phyloP scores from a whole-genome alignment of 2,797 vertebrate genomes.

The Pteronotus mesoamericanus region DNA sequence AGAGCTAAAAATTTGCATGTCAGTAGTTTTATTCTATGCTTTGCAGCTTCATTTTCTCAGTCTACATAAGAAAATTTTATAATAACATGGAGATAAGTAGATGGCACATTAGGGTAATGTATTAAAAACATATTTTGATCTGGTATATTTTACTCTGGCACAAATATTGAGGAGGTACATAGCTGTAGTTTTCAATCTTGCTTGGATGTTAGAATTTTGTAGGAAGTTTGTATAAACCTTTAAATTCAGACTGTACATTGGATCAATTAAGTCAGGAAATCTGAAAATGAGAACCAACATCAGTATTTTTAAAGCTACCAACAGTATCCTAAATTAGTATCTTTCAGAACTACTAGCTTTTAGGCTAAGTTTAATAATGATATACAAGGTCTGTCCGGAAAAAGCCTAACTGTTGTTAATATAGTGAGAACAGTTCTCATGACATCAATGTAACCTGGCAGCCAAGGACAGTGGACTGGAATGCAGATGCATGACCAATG shows the following conservation, averaged over 20 bases:
- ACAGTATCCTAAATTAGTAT: background rate
- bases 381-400: too few species aligned
- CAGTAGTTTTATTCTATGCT: background rate
- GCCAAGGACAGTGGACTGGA: too few species aligned
- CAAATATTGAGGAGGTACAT: background rate
- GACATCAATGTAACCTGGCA: too few species aligned
- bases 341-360: background rate
- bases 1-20: background rate
- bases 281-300: background rate
- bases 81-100: background rate
- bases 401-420: too few species aligned
- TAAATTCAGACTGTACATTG: background rate
- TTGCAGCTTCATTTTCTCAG: background rate
- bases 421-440: too few species aligned
- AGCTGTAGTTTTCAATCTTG: background rate
- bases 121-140: background rate
- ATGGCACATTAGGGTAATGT: background rate
- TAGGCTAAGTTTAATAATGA: background rate
- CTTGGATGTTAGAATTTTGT: background rate
- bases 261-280: background rate
- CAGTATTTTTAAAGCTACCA: background rate
- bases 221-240: background rate
- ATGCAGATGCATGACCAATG: too few species aligned
- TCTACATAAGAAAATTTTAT: background rate
- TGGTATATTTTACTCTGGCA: background rate